Conservation (phyloP, 2,797 vertebrate genomes). For the Gymnocypris eckloni region DNA sequence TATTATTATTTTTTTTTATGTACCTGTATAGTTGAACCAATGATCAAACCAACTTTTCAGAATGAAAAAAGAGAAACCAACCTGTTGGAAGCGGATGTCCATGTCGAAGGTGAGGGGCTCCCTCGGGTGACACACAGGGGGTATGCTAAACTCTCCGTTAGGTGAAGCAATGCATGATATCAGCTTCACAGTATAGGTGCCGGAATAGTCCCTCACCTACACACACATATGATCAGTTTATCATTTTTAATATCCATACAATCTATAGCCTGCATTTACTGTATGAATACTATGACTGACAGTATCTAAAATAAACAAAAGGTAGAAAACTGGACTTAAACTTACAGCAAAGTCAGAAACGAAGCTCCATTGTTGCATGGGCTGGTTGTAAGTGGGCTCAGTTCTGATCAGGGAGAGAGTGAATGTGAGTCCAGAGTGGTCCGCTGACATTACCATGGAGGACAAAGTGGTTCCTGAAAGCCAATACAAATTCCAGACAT, state of each 20-base stretch:
- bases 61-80: slow-evolving; percentile 55
- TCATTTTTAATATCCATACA: slow-evolving; percentile 8
- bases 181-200: slow-evolving; percentile 85
- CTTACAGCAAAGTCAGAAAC: slow-evolving; percentile 86
- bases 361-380: slow-evolving; percentile 88
- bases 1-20: no score
- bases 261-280: background rate
- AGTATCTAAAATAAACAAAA: background rate
- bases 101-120: slow-evolving; percentile 85
- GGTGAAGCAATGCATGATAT: slow-evolving; percentile 82
- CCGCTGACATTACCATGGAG: slow-evolving; percentile 84
- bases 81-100: slow-evolving; percentile 90
- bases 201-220: slow-evolving; percentile 86
- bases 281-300: background rate
- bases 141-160: slow-evolving; percentile 81
- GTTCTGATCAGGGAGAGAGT: slow-evolving; percentile 81
- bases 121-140: slow-evolving; percentile 82
- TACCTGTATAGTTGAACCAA: background rate
- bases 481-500: slow-evolving; percentile 26
- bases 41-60: background rate
- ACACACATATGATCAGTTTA: background rate
- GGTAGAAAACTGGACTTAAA: slow-evolving; percentile 27
- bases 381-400: slow-evolving; percentile 84
- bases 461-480: slow-evolving; percentile 79
- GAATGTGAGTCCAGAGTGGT: slow-evolving; percentile 84